phyloP scores from a whole-genome alignment of 2,113 vertebrate genomes.

The Prolemur simus region DNA sequence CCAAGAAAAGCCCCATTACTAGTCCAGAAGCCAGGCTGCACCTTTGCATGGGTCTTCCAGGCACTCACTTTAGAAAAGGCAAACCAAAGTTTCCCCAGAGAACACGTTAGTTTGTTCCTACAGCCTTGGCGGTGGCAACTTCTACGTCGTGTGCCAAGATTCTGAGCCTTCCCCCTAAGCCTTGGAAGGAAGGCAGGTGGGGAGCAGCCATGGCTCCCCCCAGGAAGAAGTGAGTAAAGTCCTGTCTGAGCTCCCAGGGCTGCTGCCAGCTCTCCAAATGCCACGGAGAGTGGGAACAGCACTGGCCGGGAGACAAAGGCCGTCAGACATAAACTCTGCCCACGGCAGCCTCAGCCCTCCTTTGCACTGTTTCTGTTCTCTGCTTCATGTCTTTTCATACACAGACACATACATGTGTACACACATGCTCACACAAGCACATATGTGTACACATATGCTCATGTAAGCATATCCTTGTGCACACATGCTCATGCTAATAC shows the following conservation, averaged over 20 bases:
- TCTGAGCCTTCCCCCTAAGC: not conserved
- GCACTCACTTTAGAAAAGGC: not conserved
- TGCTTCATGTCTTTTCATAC: not conserved
- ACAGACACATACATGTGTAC: not conserved
- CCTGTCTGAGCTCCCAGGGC: not conserved
- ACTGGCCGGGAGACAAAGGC: no score
- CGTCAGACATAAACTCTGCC: no score
- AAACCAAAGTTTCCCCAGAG: not conserved
- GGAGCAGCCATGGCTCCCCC: not conserved
- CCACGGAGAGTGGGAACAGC: no score
- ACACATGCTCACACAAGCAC: not conserved
- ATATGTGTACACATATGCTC: not conserved
- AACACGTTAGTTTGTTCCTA: not conserved
- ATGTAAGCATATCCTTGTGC: not conserved
- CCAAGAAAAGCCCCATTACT: not conserved
- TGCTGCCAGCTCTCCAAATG: no score
- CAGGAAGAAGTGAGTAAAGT: not conserved
- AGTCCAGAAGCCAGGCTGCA: not conserved
- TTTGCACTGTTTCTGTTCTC: not conserved
- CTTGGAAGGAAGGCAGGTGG: not conserved
- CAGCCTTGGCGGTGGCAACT: not conserved
- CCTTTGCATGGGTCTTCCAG: not conserved
- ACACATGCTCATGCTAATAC: not conserved
- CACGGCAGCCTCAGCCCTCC: no score
- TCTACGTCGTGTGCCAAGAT: not conserved